Conservation (phyloP, 2,888 invertebrate genomes). For the Protophormia terraenovae region DNA sequence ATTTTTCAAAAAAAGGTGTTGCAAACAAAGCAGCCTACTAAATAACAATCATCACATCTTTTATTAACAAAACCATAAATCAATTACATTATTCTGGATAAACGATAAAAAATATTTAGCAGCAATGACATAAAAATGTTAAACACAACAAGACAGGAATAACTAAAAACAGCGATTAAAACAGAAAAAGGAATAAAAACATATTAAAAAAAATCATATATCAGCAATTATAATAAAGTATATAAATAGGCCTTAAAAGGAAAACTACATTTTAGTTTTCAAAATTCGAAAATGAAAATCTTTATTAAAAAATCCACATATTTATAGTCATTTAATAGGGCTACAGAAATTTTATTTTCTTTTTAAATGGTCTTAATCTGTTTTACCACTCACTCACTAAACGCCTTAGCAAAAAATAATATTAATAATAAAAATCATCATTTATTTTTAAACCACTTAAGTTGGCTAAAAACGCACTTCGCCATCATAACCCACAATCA, state of each 20-base stretch:
- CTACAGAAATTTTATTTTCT: neutral
- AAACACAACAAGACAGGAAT: constrained; percentile 15
- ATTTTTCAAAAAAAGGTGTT: constrained; percentile 27
- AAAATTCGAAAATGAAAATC: no score
- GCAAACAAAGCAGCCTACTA: constrained; percentile 16
- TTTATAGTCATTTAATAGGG: neutral
- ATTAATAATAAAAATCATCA: no score
- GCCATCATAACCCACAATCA: neutral
- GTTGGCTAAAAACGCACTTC: neutral
- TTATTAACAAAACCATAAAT: constrained; percentile 49
- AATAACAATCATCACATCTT: constrained; percentile 42
- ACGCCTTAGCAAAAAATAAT: constrained; percentile 31
- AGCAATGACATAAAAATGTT: constrained; percentile 33
- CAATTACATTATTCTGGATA: constrained; percentile 18
- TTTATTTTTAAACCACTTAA: constrained; percentile 33
- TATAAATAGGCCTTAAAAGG: no score
- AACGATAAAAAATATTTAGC: constrained; percentile 37
- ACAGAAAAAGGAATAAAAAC: no score
- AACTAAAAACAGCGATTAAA: no score
- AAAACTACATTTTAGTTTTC: no score
- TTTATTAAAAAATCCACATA: no score
- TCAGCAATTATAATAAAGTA: no score
- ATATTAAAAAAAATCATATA: no score
- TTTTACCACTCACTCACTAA: neutral
- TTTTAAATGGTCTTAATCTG: neutral